Evolutionary conservation across 2,113 vertebrate genomes (phyloP), one percentile per base, ranked within the genome.

Genomic region (Morone saxatilis): DNA sequence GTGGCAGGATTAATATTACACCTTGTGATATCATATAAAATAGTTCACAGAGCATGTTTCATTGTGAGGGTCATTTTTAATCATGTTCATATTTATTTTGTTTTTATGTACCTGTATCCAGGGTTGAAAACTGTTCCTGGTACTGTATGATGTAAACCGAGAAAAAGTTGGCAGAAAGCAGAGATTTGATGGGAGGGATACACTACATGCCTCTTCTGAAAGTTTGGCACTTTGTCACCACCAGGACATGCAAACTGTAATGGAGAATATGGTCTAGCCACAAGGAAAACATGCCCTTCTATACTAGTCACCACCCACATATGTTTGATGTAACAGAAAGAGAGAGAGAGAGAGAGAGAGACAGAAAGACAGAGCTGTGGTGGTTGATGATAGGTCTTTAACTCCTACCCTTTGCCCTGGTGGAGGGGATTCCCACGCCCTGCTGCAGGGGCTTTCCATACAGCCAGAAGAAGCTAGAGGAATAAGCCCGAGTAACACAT

Each of bases 391-490:
- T 7, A 7, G 36, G 48, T 76, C 19, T 63, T 54, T 31, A 53
- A 51, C 45, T 57, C 41, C 20, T 74, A 56, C 25, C 56, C 62
- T 76, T 83, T 85, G 50, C 51, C 71, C 57, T 25, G 12, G 9
- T 76, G 51, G 38, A 85, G 54, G 48, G 76, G 85, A 86, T 91
- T 90, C 84, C 80, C 86, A 90, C 45, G 72, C 77, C 54, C 70
- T 72, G 78, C 63, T 84, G 53, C 67, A 77, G 60, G 51, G 74
- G 43, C 63, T 89, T 86, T 85, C 67, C 56, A 59, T 71, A 61
- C 48, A 85, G 60, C 78, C 62, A 72, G 38, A 73, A 75, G 83
- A 81, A 19, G 63, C 83, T 71, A 75, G 53, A 56, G 62, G 43
- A 86, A 22, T 77, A 85, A 79, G 54, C 66, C 47, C n/a, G 17